Percentiles rank a stretch among this genome's conserved stretches.
These are phyloP conservation scores for Thyatira batis DNA, from an alignment of 2,888 invertebrate species.

Conservation along the genomic window DNA sequence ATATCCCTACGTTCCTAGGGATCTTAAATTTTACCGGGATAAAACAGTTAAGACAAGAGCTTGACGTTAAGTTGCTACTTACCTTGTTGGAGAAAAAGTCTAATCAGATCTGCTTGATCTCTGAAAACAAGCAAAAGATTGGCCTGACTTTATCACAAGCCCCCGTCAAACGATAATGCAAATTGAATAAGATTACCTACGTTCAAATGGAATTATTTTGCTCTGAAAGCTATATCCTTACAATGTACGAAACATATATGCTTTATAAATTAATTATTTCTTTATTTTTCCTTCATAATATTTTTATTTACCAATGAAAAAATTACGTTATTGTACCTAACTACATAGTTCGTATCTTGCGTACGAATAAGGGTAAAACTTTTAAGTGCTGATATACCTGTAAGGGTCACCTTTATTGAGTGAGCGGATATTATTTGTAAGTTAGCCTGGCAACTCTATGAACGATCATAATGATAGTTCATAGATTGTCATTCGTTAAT, in stretches of 20 bases:
- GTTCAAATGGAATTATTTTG: neutral
- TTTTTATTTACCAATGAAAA: too few relatives aligned
- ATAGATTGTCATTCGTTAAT: too few relatives aligned
- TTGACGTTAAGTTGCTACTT: neutral
- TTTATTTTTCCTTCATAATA: neutral
- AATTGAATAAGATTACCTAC: conserved; percentile 2
- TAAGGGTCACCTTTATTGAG: too few relatives aligned
- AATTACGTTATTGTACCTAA: too few relatives aligned
- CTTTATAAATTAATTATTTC: neutral
- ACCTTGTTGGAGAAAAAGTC: neutral
- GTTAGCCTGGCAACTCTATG: too few relatives aligned
- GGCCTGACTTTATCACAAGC: neutral
- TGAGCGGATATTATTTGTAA: too few relatives aligned
- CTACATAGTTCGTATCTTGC: too few relatives aligned
- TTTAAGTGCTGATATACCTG: too few relatives aligned
- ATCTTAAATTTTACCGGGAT: too few relatives aligned
- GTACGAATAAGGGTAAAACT: neutral
- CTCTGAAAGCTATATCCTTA: neutral
- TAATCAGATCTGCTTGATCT: neutral
- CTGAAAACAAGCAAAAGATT: conserved; percentile 1
- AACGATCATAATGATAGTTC: too few relatives aligned
- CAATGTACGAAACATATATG: neutral
- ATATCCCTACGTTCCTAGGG: too few relatives aligned
- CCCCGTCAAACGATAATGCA: neutral
- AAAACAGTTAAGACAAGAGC: too few relatives aligned